Conservation (phyloP, 2,888 invertebrate species). For the Stenodema calcarata region DNA sequence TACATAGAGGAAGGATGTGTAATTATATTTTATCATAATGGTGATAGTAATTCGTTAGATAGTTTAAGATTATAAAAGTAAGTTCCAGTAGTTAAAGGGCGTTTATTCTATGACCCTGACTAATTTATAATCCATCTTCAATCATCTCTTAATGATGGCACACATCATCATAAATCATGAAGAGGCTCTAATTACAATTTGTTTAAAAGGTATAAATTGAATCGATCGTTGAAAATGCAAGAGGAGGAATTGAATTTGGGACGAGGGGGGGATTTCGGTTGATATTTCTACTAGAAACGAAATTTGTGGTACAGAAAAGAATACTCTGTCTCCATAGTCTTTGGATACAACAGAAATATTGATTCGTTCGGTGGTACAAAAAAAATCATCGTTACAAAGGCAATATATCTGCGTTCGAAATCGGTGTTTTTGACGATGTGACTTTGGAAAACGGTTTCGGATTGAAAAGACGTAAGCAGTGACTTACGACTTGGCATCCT, state of each 20-base stretch:
- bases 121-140: slow-evolving; percentile 18
- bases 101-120: slow-evolving; percentile 19
- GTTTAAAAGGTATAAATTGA: neutral
- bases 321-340: neutral
- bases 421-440: slow-evolving; percentile 34
- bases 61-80: slow-evolving; percentile 17
- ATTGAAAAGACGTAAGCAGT: slow-evolving; percentile 31
- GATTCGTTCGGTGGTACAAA: neutral
- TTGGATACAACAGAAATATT: slow-evolving; percentile 38
- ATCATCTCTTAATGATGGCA: slow-evolving; percentile 16
- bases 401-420: slow-evolving; percentile 41
- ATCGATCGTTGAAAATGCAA: neutral
- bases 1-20: slow-evolving; percentile 21
- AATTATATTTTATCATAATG: neutral
- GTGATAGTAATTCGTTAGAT: slow-evolving; percentile 37
- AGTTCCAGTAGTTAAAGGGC: slow-evolving; percentile 5
- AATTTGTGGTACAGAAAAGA: neutral
- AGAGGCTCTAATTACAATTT: slow-evolving; percentile 10
- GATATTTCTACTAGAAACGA: neutral
- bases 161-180: slow-evolving; percentile 31
- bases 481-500: slow-evolving; percentile 37
- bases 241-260: neutral
- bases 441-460: slow-evolving; percentile 27
- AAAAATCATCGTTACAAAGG: neutral
- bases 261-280: neutral